Base-by-base conservation (phyloP, 35 echinoderm and acorn worm genomes). In the Ptychodera flava region DNA sequence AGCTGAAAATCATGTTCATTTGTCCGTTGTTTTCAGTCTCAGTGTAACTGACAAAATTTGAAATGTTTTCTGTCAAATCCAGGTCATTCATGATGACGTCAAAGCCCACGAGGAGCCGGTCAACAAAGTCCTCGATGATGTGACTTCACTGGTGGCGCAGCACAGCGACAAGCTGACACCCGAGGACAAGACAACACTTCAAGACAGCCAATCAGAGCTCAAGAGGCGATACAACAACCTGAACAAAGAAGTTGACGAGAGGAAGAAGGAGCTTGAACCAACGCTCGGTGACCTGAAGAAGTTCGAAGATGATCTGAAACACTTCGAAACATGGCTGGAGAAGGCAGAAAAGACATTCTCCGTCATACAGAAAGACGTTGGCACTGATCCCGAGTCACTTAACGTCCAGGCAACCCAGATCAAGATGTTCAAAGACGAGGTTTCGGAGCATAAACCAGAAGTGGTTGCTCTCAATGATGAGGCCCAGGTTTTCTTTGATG, bases 31-130 rank as follows among this genome's bases (percentile, higher is more conserved):
- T n/a, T n/a, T n/a, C n/a, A n/a, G n/a, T n/a, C n/a, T n/a, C n/a
- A n/a, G n/a, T n/a, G n/a, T n/a, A n/a, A n/a, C n/a, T n/a, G n/a
- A n/a, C n/a, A n/a, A n/a, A n/a, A n/a, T n/a, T n/a, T n/a, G n/a
- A n/a, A n/a, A n/a, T n/a, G n/a, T n/a, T n/a, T n/a, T n/a, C n/a
- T n/a, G n/a, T n/a, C n/a, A n/a, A n/a, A n/a, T 16, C 10, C 27
- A 97, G 92, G 90, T 90, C 15, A 82, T 98, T 82, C 85, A 85
- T 37, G 95, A 97, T 85, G 95, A 97, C 85, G 87, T 97, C 10
- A 84, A 78, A 32, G 38, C 82, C 37, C 89, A 90, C 37, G 89
- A 89, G 28, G 78, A 84, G 31, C 81, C 92, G 28, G 80, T 97
- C 81, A 85, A 91, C 33, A 34, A 93, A 36, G 85, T 85, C 32